Percentiles rank a stretch among this genome's conserved stretches.
Conservation (phyloP, 2,888 invertebrate species). For the Priocnemis perturbator region DNA sequence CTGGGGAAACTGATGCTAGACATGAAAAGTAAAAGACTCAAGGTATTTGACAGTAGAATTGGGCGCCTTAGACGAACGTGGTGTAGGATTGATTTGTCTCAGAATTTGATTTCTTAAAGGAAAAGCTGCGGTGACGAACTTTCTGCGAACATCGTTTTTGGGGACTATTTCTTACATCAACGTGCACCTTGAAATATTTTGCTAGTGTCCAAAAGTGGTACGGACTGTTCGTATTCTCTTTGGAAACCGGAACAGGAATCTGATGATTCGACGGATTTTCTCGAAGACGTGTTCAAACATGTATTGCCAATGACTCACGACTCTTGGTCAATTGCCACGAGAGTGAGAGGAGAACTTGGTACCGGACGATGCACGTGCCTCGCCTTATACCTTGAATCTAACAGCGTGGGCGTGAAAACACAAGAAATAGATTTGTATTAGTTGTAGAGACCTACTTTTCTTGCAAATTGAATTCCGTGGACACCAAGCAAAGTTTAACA, state of each 20-base stretch:
- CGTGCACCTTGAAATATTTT: background rate
- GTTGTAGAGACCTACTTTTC: too few species aligned
- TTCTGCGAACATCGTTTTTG: too few species aligned
- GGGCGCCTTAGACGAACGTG: too few species aligned
- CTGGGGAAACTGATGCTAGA: background rate
- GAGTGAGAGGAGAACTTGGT: conserved; percentile 17
- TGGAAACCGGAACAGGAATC: conserved; percentile 36
- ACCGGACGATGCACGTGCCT: conserved; percentile 15
- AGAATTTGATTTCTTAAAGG: too few species aligned
- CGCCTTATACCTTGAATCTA: conserved; percentile 13
- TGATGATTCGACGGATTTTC: conserved; percentile 30
- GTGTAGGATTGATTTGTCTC: too few species aligned
- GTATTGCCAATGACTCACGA: conserved; percentile 43
- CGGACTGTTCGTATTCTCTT: conserved; percentile 16
- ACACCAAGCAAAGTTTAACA: too few species aligned
- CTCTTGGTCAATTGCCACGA: conserved; percentile 32
- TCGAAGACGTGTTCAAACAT: background rate
- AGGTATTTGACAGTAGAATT: too few species aligned
- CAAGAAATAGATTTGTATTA: background rate
- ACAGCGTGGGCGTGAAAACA: conserved; percentile 4
- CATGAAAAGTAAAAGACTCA: too few species aligned
- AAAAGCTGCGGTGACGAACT: too few species aligned
- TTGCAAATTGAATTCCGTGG: too few species aligned
- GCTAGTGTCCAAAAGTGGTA: too few species aligned
- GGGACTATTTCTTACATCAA: background rate